Percentiles rank a stretch among this genome's conserved stretches.
Evolutionary conservation across 2,797 vertebrate species (phyloP).

Genomic region (Antrozous pallidus): DNA sequence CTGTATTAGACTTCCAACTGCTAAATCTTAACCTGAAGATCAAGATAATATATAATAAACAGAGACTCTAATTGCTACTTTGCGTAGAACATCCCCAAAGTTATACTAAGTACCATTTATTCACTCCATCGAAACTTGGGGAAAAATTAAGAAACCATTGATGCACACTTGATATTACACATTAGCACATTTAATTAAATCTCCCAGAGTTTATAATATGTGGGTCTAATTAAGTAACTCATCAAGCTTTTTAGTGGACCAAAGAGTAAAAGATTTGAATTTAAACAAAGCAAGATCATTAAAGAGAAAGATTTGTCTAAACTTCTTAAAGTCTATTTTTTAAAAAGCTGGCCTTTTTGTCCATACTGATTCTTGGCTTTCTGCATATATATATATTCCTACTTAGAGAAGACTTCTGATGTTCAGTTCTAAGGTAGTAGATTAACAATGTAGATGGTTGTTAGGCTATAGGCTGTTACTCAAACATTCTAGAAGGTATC

Average conservation of each 20-base stretch:
- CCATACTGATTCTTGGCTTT: not conserved
- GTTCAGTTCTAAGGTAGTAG: not conserved
- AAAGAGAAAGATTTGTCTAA: conserved; percentile 12
- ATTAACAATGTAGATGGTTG: not conserved
- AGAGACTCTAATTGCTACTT: conserved; percentile 43
- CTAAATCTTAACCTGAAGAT: conserved; percentile 37
- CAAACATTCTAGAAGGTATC: not conserved
- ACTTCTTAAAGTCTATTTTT: not conserved
- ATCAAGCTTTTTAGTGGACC: conserved; percentile 48
- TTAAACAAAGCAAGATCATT: conserved; percentile 47
- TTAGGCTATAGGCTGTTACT: not conserved
- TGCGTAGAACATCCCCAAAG: conserved; percentile 7
- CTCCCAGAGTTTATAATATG: conserved; percentile 30
- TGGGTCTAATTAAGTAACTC: conserved; percentile 61
- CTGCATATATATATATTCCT: not conserved
- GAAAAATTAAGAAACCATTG: conserved; percentile 67
- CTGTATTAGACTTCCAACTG: conserved; percentile 21
- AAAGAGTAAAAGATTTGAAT: conserved; percentile 38
- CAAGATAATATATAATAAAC: conserved; percentile 25
- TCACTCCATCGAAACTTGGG: conserved; percentile 27
- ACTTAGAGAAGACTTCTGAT: not conserved
- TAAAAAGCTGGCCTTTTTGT: not conserved
- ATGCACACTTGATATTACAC: not conserved
- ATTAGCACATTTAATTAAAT: conserved; percentile 64
- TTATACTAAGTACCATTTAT: not conserved